These are phyloP conservation scores for Pavo muticus DNA, from an alignment of 2,113 vertebrate species.

Conservation along the genomic window DNA sequence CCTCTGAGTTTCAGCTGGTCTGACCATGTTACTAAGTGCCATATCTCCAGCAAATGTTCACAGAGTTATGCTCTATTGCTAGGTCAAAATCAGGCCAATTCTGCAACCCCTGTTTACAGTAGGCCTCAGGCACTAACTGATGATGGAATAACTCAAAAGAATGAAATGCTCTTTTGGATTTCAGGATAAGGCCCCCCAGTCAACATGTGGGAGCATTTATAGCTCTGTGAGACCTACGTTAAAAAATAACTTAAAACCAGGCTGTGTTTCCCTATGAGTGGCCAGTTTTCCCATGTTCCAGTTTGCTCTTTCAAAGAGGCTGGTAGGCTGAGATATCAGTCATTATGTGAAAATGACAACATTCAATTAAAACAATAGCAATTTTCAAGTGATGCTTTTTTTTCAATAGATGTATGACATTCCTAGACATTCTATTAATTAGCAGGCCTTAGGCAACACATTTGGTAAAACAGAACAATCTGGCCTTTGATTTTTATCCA, in stretches of 20 bases:
- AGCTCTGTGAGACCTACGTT: conserved; percentile 26
- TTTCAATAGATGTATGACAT: conserved; percentile 68
- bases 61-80: conserved; percentile 27
- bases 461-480: conserved; percentile 72
- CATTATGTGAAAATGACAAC: conserved; percentile 60
- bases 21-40: not conserved
- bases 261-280: conserved; percentile 10
- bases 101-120: conserved; percentile 30
- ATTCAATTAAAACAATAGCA: conserved; percentile 71
- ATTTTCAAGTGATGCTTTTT: conserved; percentile 59
- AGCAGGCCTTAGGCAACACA: conserved; percentile 63
- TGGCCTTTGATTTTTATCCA: conserved; percentile 68
- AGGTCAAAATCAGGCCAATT: conserved; percentile 42
- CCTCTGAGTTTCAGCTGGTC: not conserved
- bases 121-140: conserved; percentile 30
- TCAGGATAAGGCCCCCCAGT: conserved; percentile 55
- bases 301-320: conserved; percentile 38
- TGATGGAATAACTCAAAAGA: conserved; percentile 45
- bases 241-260: conserved; percentile 54
- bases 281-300: conserved; percentile 51
- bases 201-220: conserved; percentile 69
- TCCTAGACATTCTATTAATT: conserved; percentile 70
- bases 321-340: conserved; percentile 55
- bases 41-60: conserved; percentile 19
- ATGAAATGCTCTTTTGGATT: conserved; percentile 43